These are phyloP conservation scores for Eugnorisma glareosa DNA, from an alignment of 2,888 invertebrate species.

Conservation along the genomic window DNA sequence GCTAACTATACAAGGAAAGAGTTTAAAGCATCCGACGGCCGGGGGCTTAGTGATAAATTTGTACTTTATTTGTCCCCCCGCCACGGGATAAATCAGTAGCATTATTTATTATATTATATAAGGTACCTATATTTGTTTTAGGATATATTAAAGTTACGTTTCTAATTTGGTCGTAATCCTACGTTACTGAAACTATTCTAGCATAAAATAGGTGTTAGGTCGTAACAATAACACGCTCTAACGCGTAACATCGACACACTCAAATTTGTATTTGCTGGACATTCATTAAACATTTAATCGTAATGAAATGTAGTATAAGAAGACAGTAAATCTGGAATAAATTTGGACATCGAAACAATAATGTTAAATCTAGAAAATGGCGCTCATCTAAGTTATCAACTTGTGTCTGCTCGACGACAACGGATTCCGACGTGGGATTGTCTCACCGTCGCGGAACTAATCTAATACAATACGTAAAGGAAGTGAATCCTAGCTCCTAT, in stretches of 20 bases:
- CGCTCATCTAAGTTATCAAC: conserved; percentile 59
- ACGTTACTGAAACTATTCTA: conserved; percentile 84
- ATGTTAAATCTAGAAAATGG: conserved; percentile 66
- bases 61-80: conserved; percentile 86
- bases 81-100: conserved; percentile 77
- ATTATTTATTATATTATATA: conserved; percentile 73
- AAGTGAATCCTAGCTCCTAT: conserved; percentile 9
- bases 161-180: conserved; percentile 88
- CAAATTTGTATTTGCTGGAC: conserved; percentile 75
- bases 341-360: conserved; percentile 84
- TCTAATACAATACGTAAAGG: conserved; percentile 1
- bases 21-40: conserved; percentile 79
- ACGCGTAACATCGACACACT: conserved; percentile 74
- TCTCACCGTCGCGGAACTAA: conserved; percentile 23
- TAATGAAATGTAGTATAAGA: conserved; percentile 77
- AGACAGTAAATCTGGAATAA: conserved; percentile 83
- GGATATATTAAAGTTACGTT: conserved; percentile 79
- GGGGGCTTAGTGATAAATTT: conserved; percentile 87
- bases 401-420: conserved; percentile 64
- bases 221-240: conserved; percentile 67
- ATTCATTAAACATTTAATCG: conserved; percentile 75
- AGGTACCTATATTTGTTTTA: conserved; percentile 80
- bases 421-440: conserved; percentile 36
- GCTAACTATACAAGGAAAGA: conserved; percentile 84
- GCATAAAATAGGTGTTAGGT: conserved; percentile 82